A percentile compares a stretch with the other conserved stretches of the same genome.
Evolutionary conservation across 2,888 invertebrate species (phyloP).

Genomic region (Cerceris ruficornis): DNA sequence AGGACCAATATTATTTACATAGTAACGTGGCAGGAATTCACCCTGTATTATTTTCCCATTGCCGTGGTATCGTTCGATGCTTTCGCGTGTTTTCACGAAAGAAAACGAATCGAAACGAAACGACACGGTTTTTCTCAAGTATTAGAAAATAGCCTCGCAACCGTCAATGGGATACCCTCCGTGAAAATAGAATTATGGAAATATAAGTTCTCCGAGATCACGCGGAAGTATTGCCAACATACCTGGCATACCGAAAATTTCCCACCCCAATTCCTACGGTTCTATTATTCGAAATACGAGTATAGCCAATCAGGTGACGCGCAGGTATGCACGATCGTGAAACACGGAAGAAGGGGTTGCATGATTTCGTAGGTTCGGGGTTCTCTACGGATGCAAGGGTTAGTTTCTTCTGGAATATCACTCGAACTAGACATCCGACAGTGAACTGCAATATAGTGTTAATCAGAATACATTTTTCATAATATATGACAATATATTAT

Average conservation of each 20-base stretch:
- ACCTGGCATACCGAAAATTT: slow-evolving; percentile 3
- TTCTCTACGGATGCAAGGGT: slow-evolving; percentile 45
- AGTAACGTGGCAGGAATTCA: neutral
- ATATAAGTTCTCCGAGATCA: neutral
- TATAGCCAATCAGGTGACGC: slow-evolving; percentile 50
- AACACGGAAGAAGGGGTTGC: slow-evolving; percentile 60
- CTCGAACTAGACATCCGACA: slow-evolving; percentile 25
- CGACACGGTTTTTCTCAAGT: neutral
- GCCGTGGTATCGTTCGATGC: neutral
- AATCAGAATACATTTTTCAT: neutral
- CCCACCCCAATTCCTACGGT: neutral
- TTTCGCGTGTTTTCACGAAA: neutral
- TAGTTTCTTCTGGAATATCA: slow-evolving; percentile 57
- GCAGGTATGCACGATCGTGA: slow-evolving; percentile 52
- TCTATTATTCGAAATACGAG: slow-evolving; percentile 29
- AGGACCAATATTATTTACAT: neutral
- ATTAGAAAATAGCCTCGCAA: too few species aligned
- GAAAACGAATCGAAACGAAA: neutral
- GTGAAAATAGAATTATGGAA: neutral
- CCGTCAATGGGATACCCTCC: too few species aligned
- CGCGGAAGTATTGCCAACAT: neutral
- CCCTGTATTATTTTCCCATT: neutral
- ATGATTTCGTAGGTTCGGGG: slow-evolving; percentile 43
- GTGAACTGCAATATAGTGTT: slow-evolving; percentile 25
- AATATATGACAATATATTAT: neutral